Evolutionary conservation across 1,140 invertebrate species (phyloP), one percentile per base, ranked within the genome.

Genomic region (Drosophila truncata): DNA sequence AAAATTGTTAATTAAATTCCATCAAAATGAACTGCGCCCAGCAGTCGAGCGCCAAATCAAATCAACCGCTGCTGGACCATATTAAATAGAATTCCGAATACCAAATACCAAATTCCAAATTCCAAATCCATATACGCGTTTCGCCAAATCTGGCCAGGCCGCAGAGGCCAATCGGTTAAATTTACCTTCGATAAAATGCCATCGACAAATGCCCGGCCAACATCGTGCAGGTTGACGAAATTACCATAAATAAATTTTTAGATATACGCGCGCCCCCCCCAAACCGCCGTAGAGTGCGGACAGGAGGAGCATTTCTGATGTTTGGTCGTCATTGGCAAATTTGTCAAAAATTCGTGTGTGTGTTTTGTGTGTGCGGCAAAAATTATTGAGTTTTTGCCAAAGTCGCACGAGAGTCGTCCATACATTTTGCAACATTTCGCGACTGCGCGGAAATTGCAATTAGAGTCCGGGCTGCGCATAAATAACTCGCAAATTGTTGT

Each of bases 381-480:
- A 84, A 78, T 80, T 80, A 90, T 88, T 84, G 84, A 75, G 85
- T 88, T 88, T 58, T 61, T 42, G 71, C 31, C 41, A 49, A 65
- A 76, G 72, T 47, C 50, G 61, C 57, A 54, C 39, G 18, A 58
- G 31, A 54, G 10, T 44, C 44, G 61, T 37, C 63, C 35, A 84
- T 88, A 84, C 87, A 87, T 87, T 88, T 80, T 84, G 72, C 64
- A 88, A 80, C 76, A 87, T 84, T 84, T 90, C 69, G 74, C 69
- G 78, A 84, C 84, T 75, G 73, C 74, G 85, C 81, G 84, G 84
- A 88, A 88, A 90, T 88, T 84, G 84, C 84, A 88, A 90, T 90
- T 88, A 88, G 85, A 88, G 74, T 66, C 35, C 50, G 64, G 41
- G 69, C 66, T 58, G 54, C 42, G 62, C 77, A 90, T 88, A 88